Evolutionary conservation across 2,888 invertebrate genomes (phyloP), one percentile per base, ranked within the genome.

Genomic region (Acanthococcus lagerstroemiae): DNA sequence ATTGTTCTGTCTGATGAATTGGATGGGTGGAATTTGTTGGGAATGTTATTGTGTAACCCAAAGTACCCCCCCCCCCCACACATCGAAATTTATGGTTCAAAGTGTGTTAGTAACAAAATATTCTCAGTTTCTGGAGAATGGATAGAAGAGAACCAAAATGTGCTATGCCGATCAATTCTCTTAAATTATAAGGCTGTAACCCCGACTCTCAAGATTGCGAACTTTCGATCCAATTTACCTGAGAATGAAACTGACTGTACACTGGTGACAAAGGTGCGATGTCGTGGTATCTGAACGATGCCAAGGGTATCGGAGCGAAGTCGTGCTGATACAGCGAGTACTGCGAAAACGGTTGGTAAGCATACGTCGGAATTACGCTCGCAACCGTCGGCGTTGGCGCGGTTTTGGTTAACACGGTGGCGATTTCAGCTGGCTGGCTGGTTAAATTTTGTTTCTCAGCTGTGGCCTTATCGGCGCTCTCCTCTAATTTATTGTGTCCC

Each of bases 391-490:
- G 30, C 27, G 55, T 12, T 9, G 50, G 50, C 17, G 17, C 9
- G 17, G 22, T 52, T 5, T 19, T 4, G 5, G 24, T 15, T 15
- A 24, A 15, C 7, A 15, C 21, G 15, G 27, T 9, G n/a, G 17
- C 27, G 27, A n/a, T 25, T 5, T 55, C 27, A 4, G 30, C 26
- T 25, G 55, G n/a, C 22, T 5, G 15, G 15, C n/a, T 17, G 4
- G 30, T 26, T 7, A 6, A 7, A 22, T 52, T 4, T 75, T 77
- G 78, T 75, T 77, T 78, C 75, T 76, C 70, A 73, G 76, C 75
- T 77, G 78, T 70, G 72, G 73, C 74, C 74, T 71, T 19, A 19
- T 48, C 17, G 9, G 48, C 21, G 21, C 19, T 48, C 24, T 52
- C 52, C 9, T 21, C 12, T 52, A 22, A 17, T 52, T 52, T 52